These are phyloP conservation scores for Ooceraea biroi DNA, from an alignment of 1,140 invertebrate genomes.

Conservation along the genomic window DNA sequence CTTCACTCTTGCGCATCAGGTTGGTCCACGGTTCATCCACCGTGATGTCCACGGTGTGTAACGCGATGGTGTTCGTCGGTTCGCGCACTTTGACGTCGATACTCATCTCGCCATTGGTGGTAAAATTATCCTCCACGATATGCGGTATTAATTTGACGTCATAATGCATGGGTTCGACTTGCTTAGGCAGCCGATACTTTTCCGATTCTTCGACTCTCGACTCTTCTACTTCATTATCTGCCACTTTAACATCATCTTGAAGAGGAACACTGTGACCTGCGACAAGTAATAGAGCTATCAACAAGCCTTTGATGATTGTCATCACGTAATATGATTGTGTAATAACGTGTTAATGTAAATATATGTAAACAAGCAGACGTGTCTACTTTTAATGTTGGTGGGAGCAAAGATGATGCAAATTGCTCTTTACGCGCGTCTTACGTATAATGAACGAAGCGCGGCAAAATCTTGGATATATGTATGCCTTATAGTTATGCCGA, in stretches of 20 bases:
- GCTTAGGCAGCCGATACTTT: constrained; percentile 26
- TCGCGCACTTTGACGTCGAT: constrained; percentile 32
- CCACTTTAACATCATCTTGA: background rate
- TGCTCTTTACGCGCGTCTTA: background rate
- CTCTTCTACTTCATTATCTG: background rate
- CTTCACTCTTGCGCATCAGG: background rate
- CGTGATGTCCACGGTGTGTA: background rate
- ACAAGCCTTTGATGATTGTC: background rate
- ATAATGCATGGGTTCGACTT: constrained; percentile 44
- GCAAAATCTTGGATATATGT: background rate
- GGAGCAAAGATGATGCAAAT: background rate
- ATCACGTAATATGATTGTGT: background rate
- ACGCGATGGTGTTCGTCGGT: background rate
- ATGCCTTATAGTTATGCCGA: background rate
- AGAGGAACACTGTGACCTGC: background rate
- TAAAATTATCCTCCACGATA: constrained; percentile 8
- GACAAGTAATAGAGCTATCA: background rate
- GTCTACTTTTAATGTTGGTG: background rate
- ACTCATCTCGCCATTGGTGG: background rate
- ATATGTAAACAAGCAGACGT: background rate
- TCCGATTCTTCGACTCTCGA: background rate
- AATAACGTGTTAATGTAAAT: no score
- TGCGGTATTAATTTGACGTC: constrained; percentile 32
- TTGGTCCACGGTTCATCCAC: constrained; percentile 27
- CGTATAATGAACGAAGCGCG: no score